Conservation (phyloP, 2,888 invertebrate genomes). For the Ommatoiulus sabulosus region DNA sequence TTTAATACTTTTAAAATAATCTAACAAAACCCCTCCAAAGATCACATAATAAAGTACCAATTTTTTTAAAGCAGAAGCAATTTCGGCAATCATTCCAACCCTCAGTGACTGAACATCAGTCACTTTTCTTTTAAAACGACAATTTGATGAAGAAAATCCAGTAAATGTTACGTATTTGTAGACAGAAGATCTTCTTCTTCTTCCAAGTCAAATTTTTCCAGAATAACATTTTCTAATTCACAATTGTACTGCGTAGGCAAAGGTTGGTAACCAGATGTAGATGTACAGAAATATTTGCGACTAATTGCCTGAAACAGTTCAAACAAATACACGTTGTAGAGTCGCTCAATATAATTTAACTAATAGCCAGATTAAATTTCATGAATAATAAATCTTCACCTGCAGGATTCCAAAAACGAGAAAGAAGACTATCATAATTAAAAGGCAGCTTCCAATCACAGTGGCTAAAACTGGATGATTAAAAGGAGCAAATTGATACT, state of each 20-base stretch:
- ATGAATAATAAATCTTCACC: conserved; percentile 8
- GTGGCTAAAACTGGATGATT: background rate
- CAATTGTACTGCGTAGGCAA: conserved; percentile 47
- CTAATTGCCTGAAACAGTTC: conserved; percentile 29
- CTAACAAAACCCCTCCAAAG: background rate
- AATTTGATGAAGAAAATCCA: background rate
- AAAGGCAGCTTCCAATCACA: conserved; percentile 47
- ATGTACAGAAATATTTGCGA: conserved; percentile 14
- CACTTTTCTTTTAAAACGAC: background rate
- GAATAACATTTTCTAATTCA: background rate
- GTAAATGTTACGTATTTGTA: conserved; percentile 49
- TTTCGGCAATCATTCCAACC: background rate
- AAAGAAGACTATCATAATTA: conserved; percentile 46
- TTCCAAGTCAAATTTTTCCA: conserved; percentile 42
- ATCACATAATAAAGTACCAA: no score
- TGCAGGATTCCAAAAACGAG: conserved; percentile 53
- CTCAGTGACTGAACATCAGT: background rate
- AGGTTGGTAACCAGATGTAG: conserved; percentile 45
- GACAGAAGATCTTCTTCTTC: conserved; percentile 42
- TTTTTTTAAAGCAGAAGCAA: background rate
- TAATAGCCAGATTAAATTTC: background rate
- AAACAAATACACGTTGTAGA: background rate
- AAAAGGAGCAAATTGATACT: background rate
- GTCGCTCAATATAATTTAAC: background rate
- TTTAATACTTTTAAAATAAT: conserved; percentile 16